phyloP scores from a whole-genome alignment of 2,113 vertebrate genomes.

The Mystacornis crossleyi region DNA sequence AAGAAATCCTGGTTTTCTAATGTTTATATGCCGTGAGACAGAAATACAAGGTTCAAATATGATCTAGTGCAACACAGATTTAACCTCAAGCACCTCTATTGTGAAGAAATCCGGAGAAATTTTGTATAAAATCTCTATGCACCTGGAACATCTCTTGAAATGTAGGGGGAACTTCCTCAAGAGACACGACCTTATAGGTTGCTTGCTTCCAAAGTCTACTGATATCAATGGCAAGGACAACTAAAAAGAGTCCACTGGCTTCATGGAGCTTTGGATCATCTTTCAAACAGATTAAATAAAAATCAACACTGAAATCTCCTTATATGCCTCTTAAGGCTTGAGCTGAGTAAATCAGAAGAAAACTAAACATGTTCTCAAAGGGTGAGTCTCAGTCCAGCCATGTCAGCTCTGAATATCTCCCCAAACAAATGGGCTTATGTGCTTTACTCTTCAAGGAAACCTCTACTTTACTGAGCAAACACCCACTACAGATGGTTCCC shows the following conservation, averaged over 20 bases:
- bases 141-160: neutral
- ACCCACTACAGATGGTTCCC: neutral
- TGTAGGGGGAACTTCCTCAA: neutral
- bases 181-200: fast-evolving
- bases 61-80: neutral
- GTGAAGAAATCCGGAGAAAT: neutral
- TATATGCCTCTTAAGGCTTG: neutral
- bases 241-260: neutral
- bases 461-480: neutral
- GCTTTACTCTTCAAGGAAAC: neutral
- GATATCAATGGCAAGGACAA: neutral
- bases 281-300: neutral
- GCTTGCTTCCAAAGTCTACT: neutral
- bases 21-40: neutral
- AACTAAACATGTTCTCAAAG: neutral
- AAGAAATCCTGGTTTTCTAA: neutral
- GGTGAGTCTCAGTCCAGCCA: neutral
- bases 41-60: neutral
- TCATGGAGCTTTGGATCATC: neutral
- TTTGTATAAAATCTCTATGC: neutral
- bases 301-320: neutral
- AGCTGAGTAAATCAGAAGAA: neutral
- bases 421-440: neutral
- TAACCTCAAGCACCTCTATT: neutral
- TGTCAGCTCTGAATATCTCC: neutral